Evolutionary conservation across 2,113 vertebrate species (phyloP).

Genomic region (Brachyhypopomus occidentalis): DNA sequence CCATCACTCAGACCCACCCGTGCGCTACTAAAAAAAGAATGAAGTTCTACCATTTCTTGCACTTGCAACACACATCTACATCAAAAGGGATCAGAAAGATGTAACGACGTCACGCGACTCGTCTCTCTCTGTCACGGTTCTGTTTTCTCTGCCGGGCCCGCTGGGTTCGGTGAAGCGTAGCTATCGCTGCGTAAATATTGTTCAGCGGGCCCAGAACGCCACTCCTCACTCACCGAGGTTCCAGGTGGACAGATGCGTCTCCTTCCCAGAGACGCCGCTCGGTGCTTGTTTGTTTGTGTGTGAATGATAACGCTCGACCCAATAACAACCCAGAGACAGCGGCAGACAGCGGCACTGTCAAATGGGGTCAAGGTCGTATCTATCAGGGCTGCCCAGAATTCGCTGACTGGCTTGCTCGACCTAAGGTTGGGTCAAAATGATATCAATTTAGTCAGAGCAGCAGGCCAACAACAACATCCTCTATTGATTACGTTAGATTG

Average conservation of each 20-base stretch:
- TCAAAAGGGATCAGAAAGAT: too few relatives aligned
- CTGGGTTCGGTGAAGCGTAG: slow-evolving; percentile 29
- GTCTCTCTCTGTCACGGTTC: slow-evolving; percentile 43
- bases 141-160: slow-evolving; percentile 36
- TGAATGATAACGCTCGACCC: slow-evolving; percentile 43
- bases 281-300: slow-evolving; percentile 50
- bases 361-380: slow-evolving; percentile 59
- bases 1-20: slow-evolving; percentile 6
- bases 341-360: background rate
- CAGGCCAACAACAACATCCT: slow-evolving; percentile 15
- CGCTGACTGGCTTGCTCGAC: slow-evolving; percentile 46
- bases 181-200: slow-evolving; percentile 57
- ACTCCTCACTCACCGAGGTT: background rate
- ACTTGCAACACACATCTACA: too few relatives aligned
- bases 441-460: slow-evolving; percentile 23
- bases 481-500: background rate
- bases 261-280: slow-evolving; percentile 10
- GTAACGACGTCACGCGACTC: background rate
- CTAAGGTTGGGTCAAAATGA: slow-evolving; percentile 30
- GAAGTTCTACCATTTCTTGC: too few relatives aligned
- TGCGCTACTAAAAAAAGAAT: background rate
- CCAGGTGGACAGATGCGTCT: slow-evolving; percentile 38
- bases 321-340: slow-evolving; percentile 22
- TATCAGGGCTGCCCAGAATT: slow-evolving; percentile 44
- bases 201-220: slow-evolving; percentile 10